These are phyloP conservation scores for Spea hammondii DNA, from an alignment of 2,797 vertebrate species.

Conservation along the genomic window DNA sequence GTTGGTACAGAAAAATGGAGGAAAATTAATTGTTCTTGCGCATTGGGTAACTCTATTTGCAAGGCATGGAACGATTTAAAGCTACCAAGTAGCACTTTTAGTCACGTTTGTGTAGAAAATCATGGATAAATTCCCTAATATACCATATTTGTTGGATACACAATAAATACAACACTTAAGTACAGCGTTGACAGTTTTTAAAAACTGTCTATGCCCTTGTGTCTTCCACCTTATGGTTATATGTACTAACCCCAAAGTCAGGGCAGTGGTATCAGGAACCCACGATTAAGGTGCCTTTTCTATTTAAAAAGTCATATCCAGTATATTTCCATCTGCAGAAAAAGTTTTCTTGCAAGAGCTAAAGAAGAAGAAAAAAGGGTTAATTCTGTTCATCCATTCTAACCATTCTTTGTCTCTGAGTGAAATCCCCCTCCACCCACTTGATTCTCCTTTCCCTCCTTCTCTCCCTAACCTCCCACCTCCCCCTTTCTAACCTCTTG, in stretches of 20 bases:
- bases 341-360: not conserved
- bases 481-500: slow-evolving; percentile 27
- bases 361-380: slow-evolving; percentile 3
- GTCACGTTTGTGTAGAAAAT: too few relatives aligned
- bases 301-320: too few relatives aligned
- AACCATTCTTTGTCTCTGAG: slow-evolving; percentile 13
- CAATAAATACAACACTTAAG: too few relatives aligned
- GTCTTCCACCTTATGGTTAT: not conserved
- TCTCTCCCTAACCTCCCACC: not conserved
- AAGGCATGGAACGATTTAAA: slow-evolving; percentile 2
- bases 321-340: too few relatives aligned
- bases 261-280: not conserved
- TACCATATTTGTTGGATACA: too few relatives aligned
- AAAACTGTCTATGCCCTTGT: too few relatives aligned
- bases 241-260: not conserved
- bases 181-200: too few relatives aligned
- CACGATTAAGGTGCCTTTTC: not conserved
- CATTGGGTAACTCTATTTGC: slow-evolving; percentile 9
- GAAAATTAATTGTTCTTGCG: slow-evolving; percentile 42
- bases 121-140: too few relatives aligned
- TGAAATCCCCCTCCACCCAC: not conserved
- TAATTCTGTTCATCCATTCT: slow-evolving; percentile 3
- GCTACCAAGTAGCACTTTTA: not conserved
- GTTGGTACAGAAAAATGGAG: slow-evolving; percentile 40
- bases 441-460: slow-evolving; percentile 5